Conservation (phyloP, 2,888 invertebrate genomes). For the Sinohyriopsis cumingii region DNA sequence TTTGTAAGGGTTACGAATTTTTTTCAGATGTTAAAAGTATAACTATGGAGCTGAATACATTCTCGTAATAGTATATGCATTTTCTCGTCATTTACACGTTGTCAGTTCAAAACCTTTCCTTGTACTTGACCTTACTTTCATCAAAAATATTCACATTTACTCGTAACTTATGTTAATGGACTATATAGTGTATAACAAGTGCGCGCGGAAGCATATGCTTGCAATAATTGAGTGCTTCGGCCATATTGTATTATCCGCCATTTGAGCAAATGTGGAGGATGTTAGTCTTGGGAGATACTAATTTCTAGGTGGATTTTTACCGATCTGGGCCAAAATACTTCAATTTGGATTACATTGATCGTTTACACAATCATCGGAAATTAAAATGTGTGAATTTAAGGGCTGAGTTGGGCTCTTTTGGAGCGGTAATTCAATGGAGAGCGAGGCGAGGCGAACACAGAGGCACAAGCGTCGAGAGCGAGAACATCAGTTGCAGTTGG, state of each 20-base stretch:
- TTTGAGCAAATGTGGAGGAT: slow-evolving; percentile 59
- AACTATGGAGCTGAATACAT: no score
- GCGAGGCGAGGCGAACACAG: slow-evolving; percentile 53
- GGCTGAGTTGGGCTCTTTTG: slow-evolving; percentile 43
- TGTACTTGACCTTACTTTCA: no score
- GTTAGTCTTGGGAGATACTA: slow-evolving; percentile 24
- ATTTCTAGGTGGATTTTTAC: slow-evolving; percentile 44
- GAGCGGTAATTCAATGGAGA: slow-evolving; percentile 61
- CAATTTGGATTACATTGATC: slow-evolving; percentile 29
- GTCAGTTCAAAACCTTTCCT: no score
- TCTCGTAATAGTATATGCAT: no score
- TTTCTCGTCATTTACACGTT: no score
- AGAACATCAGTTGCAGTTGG: slow-evolving; percentile 54
- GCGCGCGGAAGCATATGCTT: slow-evolving; percentile 56
- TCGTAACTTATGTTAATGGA: slow-evolving; percentile 6
- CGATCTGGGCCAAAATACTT: slow-evolving; percentile 11
- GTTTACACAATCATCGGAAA: slow-evolving; percentile 23
- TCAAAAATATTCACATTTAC: no score
- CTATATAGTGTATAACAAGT: slow-evolving; percentile 37
- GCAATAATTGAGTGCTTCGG: slow-evolving; percentile 56
- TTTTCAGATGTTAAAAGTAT: background rate
- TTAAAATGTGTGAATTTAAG: slow-evolving; percentile 20
- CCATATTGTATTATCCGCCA: slow-evolving; percentile 68
- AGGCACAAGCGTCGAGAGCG: slow-evolving; percentile 59
- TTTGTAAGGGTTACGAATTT: slow-evolving; percentile 4